Evolutionary conservation across 2,888 invertebrate species (phyloP), one percentile per base, ranked within the genome.

Genomic region (Cyclophora punctaria): DNA sequence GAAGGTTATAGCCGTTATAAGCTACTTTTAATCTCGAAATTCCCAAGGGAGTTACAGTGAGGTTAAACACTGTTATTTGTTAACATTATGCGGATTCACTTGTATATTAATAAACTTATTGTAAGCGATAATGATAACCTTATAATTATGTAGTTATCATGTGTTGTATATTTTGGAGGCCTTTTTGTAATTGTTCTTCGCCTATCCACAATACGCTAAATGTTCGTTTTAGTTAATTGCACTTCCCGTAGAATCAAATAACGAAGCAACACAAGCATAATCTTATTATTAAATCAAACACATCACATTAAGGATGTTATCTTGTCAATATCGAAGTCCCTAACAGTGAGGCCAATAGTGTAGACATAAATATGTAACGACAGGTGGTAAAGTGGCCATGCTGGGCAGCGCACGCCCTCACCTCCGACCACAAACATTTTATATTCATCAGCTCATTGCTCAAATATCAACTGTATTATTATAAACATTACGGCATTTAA

Each of bases 241-340:
- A 70, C 62, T 77, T 70, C 69, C 71, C 70, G 64, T 71, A 71
- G 66, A 73, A 72, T 70, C 62, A 67, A 74, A 78, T 73, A 81
- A 73, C 73, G 63, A 71, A 34, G 73, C 73, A 69, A 73, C 69
- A 73, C 79, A 77, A 82, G 78, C 76, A 79, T 80, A 87, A 89
- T 89, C 88, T 87, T 85, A 82, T 87, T 89, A 89, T 89, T 89
- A 89, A 89, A 89, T 89, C 89, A 89, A 88, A 89, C 89, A 85
- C 88, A 89, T 89, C 89, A 89, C 88, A 89, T 89, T 89, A 89
- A 87, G 88, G 88, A 86, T 89, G 89, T 88, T 88, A 87, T 86
- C 87, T 86, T 87, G 87, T 88, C 87, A 88, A 87, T 88, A 88
- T 88, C 87, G 79, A 83, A 87, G 86, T 86, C 84, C 84, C 85